A percentile compares a stretch with the other conserved stretches of the same genome.
phyloP scores from a whole-genome alignment of 2,797 vertebrate genomes.

The Eospalax fontanierii region DNA sequence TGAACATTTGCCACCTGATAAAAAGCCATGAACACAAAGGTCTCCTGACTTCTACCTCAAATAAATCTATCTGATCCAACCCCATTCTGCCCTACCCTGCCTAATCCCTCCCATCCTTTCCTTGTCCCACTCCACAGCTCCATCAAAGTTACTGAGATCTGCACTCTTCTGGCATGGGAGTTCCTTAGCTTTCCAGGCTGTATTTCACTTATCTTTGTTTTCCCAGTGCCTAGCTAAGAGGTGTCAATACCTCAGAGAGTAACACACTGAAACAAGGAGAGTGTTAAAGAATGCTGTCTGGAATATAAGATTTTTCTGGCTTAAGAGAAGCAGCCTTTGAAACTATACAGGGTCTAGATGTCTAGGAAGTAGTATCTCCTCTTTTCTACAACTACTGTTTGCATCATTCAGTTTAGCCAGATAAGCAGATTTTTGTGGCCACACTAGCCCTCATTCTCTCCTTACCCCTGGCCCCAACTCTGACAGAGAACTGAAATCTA shows the following conservation, averaged over 20 bases:
- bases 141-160: not conserved
- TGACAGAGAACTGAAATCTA: not conserved
- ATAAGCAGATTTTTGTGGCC: constrained; percentile 21
- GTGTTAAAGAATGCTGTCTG: not conserved
- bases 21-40: not conserved
- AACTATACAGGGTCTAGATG: not conserved
- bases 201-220: constrained; percentile 35
- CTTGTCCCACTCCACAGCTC: not conserved
- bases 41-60: constrained; percentile 20
- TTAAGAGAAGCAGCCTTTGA: constrained; percentile 27
- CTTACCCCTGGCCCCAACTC: not conserved
- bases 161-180: constrained; percentile 6
- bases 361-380: constrained; percentile 21
- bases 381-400: constrained; percentile 48
- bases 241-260: not conserved
- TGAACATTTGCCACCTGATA: not conserved
- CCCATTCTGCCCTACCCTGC: not conserved
- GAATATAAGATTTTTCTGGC: constrained; percentile 22
- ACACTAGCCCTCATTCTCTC: not conserved
- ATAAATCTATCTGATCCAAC: not conserved
- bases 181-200: not conserved
- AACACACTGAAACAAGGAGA: not conserved
- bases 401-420: constrained; percentile 43
- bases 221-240: not conserved
- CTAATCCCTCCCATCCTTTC: not conserved